Evolutionary conservation across 2,888 invertebrate species (phyloP), one percentile per base, ranked within the genome.

Genomic region (Coecobrya sp.): DNA sequence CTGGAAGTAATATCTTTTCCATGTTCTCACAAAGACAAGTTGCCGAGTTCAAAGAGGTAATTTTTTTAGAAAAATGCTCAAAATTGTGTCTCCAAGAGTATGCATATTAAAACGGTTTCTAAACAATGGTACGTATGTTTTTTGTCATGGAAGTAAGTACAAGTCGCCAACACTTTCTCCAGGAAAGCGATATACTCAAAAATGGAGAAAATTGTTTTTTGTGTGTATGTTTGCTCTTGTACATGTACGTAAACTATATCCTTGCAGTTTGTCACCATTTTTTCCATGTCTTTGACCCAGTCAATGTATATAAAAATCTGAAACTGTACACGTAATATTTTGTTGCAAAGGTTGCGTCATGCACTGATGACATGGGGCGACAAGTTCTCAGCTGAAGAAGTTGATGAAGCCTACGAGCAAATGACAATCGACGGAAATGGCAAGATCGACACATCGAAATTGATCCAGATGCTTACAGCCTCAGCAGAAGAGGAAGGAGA

Each of bases 21-120:
- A 98, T 98, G 98, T 99, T 99, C 97, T 97, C 98, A 95, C 98
- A 98, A 97, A 98, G 98, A 96, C 98, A 99, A 97, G 98, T 99
- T 95, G 98, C 98, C 95, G 99, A 99, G 96, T 99, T 99, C 97
- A 99, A 99, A 96, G 98, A 98, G 97, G 98, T 98, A 95, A 96
- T 62, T 84, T 76, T 65, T 65, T 62, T 0, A 22, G 45, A 68
- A 30, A 76, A 36, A 59, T 8, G 7, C 25, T 25, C n/a, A 68
- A 27, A 84, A 36, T 65, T 59, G 16, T 36, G n/a, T n/a, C n/a
- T n/a, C 16, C 62, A 36, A 59, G 27, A 16, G n/a, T 27, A 45
- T 19, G 45, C 22, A 68, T 22, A 5, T 22, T 1, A 45, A 76
- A 45, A 45, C 49, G 49, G 49, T 49, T 13, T 49, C 11, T 49